Percentiles rank a stretch among this genome's conserved stretches.
Conservation (phyloP, 2,113 vertebrate species). For the Clarias magur region DNA sequence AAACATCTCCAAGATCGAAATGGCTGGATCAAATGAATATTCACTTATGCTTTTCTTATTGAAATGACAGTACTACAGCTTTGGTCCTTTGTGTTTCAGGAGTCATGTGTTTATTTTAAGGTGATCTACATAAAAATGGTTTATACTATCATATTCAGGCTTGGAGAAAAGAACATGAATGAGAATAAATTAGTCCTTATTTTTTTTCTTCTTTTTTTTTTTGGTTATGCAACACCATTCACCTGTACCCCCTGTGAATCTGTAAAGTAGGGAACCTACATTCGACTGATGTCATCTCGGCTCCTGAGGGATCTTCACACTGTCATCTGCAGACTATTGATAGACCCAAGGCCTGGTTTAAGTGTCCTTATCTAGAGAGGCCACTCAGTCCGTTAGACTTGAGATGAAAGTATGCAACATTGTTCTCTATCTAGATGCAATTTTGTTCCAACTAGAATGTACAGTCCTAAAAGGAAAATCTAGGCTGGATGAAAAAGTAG, state of each 20-base stretch:
- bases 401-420: background rate
- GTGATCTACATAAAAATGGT: background rate
- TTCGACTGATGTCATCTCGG: slow-evolving; percentile 39
- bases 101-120: background rate
- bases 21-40: no score
- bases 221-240: slow-evolving; percentile 31
- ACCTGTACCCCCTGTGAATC: slow-evolving; percentile 22
- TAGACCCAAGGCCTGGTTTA: slow-evolving; percentile 46
- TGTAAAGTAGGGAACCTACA: slow-evolving; percentile 48
- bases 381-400: background rate
- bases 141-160: background rate
- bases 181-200: slow-evolving; percentile 38
- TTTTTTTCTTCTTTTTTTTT: slow-evolving; percentile 1
- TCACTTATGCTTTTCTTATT: background rate
- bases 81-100: background rate
- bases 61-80: background rate
- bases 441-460: background rate
- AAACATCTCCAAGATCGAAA: background rate
- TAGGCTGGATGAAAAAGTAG: background rate
- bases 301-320: slow-evolving; percentile 32
- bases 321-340: slow-evolving; percentile 50
- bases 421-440: background rate
- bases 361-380: background rate
- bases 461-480: background rate
- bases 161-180: background rate